Conservation (phyloP, 2,888 invertebrate genomes). For the Uropetala carovei region DNA sequence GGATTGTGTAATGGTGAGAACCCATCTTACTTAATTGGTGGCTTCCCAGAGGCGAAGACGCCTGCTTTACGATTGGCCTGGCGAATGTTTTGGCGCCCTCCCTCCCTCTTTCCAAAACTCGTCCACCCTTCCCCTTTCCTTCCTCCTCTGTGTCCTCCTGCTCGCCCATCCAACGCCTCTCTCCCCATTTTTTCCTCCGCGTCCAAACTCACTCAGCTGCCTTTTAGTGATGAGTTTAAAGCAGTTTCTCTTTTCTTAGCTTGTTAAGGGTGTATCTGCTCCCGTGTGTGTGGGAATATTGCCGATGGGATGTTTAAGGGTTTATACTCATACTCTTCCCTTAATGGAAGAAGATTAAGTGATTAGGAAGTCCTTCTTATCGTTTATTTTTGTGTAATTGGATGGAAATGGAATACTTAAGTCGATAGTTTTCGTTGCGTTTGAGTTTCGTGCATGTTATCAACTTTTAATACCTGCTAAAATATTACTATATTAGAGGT, state of each 20-base stretch:
- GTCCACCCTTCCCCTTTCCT: background rate
- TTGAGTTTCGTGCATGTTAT: too few relatives aligned
- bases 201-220: background rate
- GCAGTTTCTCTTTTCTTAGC: background rate
- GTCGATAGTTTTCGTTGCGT: too few relatives aligned
- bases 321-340: background rate
- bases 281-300: background rate
- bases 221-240: slow-evolving; percentile 1
- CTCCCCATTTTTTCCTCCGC: background rate
- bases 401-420: too few relatives aligned
- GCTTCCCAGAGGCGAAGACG: slow-evolving; percentile 48
- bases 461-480: too few relatives aligned
- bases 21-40: slow-evolving; percentile 62
- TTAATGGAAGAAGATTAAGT: background rate
- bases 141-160: background rate
- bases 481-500: too few relatives aligned
- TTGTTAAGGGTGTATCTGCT: background rate
- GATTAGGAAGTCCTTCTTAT: background rate
- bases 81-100: slow-evolving; percentile 46
- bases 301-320: background rate
- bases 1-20: slow-evolving; percentile 61
- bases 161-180: background rate
- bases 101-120: background rate
- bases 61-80: slow-evolving; percentile 53
- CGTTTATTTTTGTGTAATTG: too few relatives aligned